Base-by-base conservation (phyloP, 1,140 invertebrate species). In the Drosophila santomea region DNA sequence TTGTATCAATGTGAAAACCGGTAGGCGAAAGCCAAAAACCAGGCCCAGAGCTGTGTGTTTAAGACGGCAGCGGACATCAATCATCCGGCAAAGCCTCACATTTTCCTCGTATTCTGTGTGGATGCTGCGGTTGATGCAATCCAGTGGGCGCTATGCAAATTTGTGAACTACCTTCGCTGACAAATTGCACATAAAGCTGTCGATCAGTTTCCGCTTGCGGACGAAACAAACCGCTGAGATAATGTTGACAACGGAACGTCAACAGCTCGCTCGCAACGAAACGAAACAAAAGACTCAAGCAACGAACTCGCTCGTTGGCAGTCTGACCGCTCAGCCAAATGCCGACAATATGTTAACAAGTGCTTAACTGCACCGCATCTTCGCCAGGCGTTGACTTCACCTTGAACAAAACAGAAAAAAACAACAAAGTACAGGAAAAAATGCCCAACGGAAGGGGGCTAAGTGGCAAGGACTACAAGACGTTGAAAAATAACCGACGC, bases 121-220 rank as follows among this genome's bases (percentile, higher is more conserved):
- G 28, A 36, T 45, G 35, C 47, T 48, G 45, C 28, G 39, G 38
- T 54, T 51, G 50, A 41, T 57, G 50, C 51, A 75, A 7, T 39
- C 32, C 15, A 23, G 59, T 48, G 56, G 82, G 78, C 83, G 76
- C 85, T 88, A 88, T 89, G 84, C 80, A 89, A 89, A 89, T 85
- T 89, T 61, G 85, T 80, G 85, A 78, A 90, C 84, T 89, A 84
- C 61, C 85, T 80, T 80, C 79, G 62, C 80, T 88, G 88, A 91
- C 86, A 90, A 90, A 90, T 91, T 90, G 88, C 88, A 73, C 80
- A 91, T 86, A 90, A 90, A 90, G 80, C 88, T 91, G 88, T 83
- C 88, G 77, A 86, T 90, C 83, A 78, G 68, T 83, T 91, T 88
- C 77, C 82, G 79, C 71, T 83, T 80, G 48, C 75, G 83, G 25